These are phyloP conservation scores for Rhincodon typus DNA, from an alignment of 2,797 vertebrate species.

Conservation along the genomic window DNA sequence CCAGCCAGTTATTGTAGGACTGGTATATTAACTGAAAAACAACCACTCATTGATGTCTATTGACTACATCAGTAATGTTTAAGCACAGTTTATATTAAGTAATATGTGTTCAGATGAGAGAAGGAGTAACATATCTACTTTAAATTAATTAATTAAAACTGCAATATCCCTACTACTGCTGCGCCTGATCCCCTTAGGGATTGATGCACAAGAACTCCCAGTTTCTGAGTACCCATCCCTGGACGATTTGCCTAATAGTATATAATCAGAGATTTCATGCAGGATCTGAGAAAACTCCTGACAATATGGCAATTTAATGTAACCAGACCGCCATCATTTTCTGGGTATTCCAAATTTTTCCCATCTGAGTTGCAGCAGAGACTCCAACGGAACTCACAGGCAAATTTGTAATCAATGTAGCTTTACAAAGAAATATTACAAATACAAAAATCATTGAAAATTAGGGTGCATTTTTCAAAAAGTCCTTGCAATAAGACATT, in stretches of 20 bases:
- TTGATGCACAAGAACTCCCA: too few species aligned
- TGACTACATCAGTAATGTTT: background rate
- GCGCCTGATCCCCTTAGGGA: too few species aligned
- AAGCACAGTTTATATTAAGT: background rate
- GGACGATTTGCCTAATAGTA: background rate
- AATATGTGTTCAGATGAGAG: background rate
- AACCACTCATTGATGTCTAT: background rate
- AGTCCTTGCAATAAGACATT: background rate
- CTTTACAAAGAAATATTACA: background rate
- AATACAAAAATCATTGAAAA: background rate
- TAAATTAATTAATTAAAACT: background rate
- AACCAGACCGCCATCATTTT: background rate
- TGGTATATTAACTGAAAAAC: background rate
- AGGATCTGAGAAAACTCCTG: background rate
- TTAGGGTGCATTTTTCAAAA: background rate
- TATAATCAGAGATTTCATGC: too few species aligned
- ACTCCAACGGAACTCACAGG: background rate
- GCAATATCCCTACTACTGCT: background rate
- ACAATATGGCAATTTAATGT: background rate
- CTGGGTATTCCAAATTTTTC: background rate
- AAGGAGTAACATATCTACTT: background rate
- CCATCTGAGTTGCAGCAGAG: background rate
- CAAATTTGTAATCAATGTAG: background rate
- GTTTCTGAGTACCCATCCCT: background rate
- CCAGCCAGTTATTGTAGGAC: background rate